Conservation (phyloP, 2,888 invertebrate genomes). For the Strigamia maritima region DNA sequence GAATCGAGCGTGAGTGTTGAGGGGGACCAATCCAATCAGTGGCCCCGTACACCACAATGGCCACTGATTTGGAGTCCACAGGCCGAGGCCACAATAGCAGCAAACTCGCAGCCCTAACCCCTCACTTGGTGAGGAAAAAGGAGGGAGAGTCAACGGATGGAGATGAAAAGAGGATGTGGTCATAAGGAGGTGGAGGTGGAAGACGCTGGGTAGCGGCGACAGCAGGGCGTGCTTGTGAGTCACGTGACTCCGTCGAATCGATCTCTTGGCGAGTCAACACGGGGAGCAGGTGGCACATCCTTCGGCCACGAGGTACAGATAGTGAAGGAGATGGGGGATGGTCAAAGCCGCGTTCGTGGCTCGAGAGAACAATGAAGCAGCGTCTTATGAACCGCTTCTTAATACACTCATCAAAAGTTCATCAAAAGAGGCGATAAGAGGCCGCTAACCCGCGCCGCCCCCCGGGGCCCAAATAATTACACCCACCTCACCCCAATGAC, state of each 20-base stretch:
- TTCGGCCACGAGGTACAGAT: not conserved
- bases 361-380: not conserved
- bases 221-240: not conserved
- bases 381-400: conserved; percentile 19
- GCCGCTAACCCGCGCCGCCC: not conserved
- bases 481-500: not conserved
- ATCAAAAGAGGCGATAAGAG: conserved; percentile 21
- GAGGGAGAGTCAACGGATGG: not conserved
- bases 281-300: not conserved
- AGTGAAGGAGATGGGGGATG: not conserved
- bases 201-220: not conserved
- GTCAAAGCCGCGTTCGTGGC: not conserved
- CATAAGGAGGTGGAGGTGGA: not conserved
- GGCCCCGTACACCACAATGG: not conserved
- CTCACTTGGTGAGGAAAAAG: not conserved
- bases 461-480: not conserved
- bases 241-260: not conserved
- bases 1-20: not conserved
- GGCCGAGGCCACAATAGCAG: not conserved
- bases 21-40: not conserved
- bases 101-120: not conserved
- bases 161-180: not conserved
- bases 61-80: not conserved
- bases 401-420: conserved; percentile 32
- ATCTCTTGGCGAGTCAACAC: not conserved